Evolutionary conservation across 2,113 vertebrate genomes (phyloP).

Genomic region (Corynorhinus townsendii): DNA sequence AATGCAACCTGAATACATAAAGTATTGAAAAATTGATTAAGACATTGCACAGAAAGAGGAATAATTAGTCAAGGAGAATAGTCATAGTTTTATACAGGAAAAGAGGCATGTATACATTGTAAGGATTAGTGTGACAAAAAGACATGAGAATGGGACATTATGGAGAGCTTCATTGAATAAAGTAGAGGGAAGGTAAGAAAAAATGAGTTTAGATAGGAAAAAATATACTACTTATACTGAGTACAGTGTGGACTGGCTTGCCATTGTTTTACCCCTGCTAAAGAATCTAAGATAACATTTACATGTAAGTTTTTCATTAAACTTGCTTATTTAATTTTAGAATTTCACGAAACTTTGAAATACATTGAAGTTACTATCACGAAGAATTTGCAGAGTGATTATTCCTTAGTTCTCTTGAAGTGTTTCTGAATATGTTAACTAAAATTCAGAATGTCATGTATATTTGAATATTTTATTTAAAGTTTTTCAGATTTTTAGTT

Average conservation of each 20-base stretch:
- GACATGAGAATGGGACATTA: background rate
- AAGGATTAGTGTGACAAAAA: background rate
- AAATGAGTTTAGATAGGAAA: background rate
- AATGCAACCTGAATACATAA: background rate
- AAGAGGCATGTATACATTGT: background rate
- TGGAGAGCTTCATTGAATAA: background rate
- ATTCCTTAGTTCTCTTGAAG: background rate
- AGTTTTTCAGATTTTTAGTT: background rate
- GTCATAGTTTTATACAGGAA: background rate
- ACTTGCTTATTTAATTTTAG: constrained; percentile 12
- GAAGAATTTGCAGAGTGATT: background rate
- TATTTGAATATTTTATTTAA: constrained; percentile 9
- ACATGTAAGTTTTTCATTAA: background rate
- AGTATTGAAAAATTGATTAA: background rate
- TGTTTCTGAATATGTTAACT: constrained; percentile 26
- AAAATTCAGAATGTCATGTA: background rate
- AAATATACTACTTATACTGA: background rate
- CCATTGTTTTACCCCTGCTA: background rate
- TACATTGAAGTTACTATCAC: background rate
- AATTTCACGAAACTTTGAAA: background rate
- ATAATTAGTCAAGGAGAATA: background rate
- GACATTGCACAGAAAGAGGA: background rate
- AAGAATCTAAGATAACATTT: background rate
- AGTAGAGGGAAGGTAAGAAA: background rate
- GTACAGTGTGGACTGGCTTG: background rate